These are phyloP conservation scores for Arizona elegans DNA, from an alignment of 2,113 vertebrate species.

Conservation along the genomic window DNA sequence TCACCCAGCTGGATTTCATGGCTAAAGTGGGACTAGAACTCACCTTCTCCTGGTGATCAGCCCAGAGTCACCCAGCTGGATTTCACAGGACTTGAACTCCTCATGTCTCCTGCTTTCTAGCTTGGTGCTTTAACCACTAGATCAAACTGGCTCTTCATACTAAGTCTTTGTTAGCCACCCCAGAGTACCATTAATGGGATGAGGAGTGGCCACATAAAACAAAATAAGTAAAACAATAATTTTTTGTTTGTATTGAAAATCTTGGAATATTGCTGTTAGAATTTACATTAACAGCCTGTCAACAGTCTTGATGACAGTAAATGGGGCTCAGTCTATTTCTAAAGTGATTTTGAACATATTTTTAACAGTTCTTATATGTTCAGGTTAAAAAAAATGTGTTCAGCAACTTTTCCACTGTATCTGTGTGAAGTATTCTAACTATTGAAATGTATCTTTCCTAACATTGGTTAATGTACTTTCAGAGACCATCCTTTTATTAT, in stretches of 20 bases:
- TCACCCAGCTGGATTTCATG: not conserved
- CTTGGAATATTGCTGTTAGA: not conserved
- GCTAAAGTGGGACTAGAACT: too few species aligned
- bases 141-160: not conserved
- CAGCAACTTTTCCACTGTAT: constrained; percentile 32
- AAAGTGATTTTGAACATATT: not conserved
- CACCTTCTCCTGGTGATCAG: too few species aligned
- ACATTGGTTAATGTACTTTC: constrained; percentile 34
- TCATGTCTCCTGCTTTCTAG: not conserved
- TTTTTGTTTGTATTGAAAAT: not conserved
- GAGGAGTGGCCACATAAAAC: not conserved
- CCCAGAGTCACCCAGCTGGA: too few species aligned
- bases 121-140: not conserved
- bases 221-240: not conserved
- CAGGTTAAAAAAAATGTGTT: not conserved
- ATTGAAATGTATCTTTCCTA: constrained; percentile 18
- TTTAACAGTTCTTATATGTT: not conserved
- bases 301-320: constrained; percentile 36
- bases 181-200: not conserved
- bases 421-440: not conserved
- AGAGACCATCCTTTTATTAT: not conserved
- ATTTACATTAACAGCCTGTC: not conserved
- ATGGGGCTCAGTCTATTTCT: constrained; percentile 10
- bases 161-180: not conserved
- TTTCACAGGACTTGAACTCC: not conserved